A percentile compares a stretch with the other conserved stretches of the same genome.
These are phyloP conservation scores for Bombus confusus DNA, from an alignment of 1,140 invertebrate genomes.

Conservation along the genomic window DNA sequence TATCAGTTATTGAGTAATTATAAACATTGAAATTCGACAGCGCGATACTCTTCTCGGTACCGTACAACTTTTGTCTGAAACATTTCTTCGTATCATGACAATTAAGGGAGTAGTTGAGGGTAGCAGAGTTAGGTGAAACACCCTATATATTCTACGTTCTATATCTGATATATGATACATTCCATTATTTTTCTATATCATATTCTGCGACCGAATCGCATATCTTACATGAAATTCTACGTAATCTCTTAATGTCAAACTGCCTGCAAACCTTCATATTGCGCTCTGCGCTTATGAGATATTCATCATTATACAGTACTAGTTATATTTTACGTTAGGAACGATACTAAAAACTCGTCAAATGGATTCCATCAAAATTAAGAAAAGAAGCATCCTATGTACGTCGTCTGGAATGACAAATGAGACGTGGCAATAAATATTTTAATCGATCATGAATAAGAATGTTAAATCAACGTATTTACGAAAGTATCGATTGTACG, in stretches of 20 bases:
- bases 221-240: neutral
- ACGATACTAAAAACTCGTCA: neutral
- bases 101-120: no score
- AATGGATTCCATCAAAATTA: neutral
- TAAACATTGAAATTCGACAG: no score
- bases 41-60: no score
- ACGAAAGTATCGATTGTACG: constrained; percentile 32
- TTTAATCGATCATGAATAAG: constrained; percentile 30
- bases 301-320: neutral
- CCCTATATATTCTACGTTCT: neutral
- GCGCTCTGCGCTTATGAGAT: no score
- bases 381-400: neutral
- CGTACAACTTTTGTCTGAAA: no score
- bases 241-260: neutral
- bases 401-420: no score
- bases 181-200: neutral
- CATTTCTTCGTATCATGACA: no score
- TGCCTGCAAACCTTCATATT: neutral
- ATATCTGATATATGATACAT: neutral
- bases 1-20: no score
- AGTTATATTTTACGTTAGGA: neutral
- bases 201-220: neutral
- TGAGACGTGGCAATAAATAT: constrained; percentile 20
- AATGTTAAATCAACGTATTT: constrained; percentile 8
- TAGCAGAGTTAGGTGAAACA: no score